Conservation (phyloP, 1,140 invertebrate genomes). For the Orius insidiosus region DNA sequence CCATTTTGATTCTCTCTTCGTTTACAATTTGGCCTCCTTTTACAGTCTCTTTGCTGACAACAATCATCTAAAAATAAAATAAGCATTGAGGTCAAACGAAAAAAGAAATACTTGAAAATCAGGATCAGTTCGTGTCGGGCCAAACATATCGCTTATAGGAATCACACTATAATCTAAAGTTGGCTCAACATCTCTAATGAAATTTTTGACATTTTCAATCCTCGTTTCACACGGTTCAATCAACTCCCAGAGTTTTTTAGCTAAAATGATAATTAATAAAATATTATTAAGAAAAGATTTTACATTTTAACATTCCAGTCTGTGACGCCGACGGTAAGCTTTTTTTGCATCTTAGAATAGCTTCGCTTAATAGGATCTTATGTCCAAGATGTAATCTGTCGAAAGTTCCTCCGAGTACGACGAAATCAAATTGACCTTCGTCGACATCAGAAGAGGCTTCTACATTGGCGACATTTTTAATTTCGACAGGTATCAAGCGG, state of each 20-base stretch:
- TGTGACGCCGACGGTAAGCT: slow-evolving; percentile 81
- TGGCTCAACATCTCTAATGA: slow-evolving; percentile 68
- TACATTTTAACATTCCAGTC: slow-evolving; percentile 77
- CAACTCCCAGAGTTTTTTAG: slow-evolving; percentile 75
- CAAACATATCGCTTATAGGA: slow-evolving; percentile 79
- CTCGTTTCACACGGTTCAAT: slow-evolving; percentile 66
- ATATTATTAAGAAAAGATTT: slow-evolving; percentile 27
- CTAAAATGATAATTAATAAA: slow-evolving; percentile 37
- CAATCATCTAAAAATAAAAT: slow-evolving; percentile 43
- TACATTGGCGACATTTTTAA: slow-evolving; percentile 18
- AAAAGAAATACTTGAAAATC: slow-evolving; percentile 38
- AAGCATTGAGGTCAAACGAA: not conserved
- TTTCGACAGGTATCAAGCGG: slow-evolving; percentile 24
- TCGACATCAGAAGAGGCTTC: slow-evolving; percentile 6
- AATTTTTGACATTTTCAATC: slow-evolving; percentile 54
- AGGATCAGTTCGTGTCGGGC: slow-evolving; percentile 77
- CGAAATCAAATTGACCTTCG: slow-evolving; percentile 42
- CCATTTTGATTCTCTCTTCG: slow-evolving; percentile 51
- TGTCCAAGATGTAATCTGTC: slow-evolving; percentile 88
- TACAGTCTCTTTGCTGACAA: slow-evolving; percentile 84
- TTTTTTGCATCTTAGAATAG: slow-evolving; percentile 48
- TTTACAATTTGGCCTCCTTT: slow-evolving; percentile 76
- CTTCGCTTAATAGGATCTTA: slow-evolving; percentile 80
- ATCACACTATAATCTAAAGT: slow-evolving; percentile 59
- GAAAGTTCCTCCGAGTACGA: slow-evolving; percentile 89